These are phyloP conservation scores for Gallinago jamesoni DNA, from an alignment of 2,113 vertebrate species.

Conservation along the genomic window DNA sequence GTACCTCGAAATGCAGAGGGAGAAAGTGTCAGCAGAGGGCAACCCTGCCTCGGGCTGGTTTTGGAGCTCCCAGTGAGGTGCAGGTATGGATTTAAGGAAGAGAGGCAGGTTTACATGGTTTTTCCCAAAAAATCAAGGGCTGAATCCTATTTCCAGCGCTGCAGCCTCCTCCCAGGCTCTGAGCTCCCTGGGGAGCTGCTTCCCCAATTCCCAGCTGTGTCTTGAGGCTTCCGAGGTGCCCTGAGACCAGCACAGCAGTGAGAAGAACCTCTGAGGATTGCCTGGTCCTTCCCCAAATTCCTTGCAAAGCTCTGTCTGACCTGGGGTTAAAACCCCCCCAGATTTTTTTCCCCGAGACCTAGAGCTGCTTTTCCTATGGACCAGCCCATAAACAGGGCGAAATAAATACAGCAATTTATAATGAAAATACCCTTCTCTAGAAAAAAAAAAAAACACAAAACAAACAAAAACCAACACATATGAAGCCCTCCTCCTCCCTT, in stretches of 20 bases:
- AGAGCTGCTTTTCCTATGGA: background rate
- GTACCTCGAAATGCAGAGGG: fast-evolving
- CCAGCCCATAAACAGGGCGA: background rate
- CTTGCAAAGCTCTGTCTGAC: background rate
- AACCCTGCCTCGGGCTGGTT: background rate
- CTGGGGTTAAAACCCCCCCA: background rate
- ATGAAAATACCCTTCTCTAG: background rate
- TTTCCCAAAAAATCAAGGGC: background rate
- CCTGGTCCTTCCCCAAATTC: background rate
- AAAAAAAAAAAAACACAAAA: background rate
- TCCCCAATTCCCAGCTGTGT: fast-evolving
- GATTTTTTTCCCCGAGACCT: background rate
- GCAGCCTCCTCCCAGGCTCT: background rate
- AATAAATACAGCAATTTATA: background rate
- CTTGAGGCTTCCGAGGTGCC: background rate
- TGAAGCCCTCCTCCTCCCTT: background rate
- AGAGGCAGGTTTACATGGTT: background rate
- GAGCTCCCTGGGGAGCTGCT: background rate
- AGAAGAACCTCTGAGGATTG: background rate
- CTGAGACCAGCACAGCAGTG: background rate
- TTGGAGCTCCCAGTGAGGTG: background rate
- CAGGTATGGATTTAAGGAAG: background rate
- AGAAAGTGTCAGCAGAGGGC: background rate
- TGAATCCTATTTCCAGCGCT: background rate
- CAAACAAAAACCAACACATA: too few species aligned